Evolutionary conservation across 2,113 vertebrate species (phyloP), one percentile per base, ranked within the genome.

Genomic region (Ariopsis seemanni): DNA sequence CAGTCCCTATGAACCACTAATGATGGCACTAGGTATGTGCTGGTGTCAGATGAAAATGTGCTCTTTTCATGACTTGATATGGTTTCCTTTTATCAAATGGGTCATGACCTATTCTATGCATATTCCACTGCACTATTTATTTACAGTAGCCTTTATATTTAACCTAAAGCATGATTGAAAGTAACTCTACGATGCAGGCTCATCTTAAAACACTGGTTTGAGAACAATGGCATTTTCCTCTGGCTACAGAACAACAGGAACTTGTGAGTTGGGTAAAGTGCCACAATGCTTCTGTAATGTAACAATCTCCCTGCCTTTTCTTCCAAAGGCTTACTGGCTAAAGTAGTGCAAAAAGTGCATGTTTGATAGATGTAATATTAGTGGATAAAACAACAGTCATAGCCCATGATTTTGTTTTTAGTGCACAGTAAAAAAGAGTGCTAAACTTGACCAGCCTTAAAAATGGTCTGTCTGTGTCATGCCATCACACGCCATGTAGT

Each of bases 1-100:
- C 84, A 84, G 89, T 90, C 10, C 92, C 55, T 74, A 88, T 87
- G 74, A 69, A 83, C 89, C 87, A 84, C 84, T 92, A 90, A 93
- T 42, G 42, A 42, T 42, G 42, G 42, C 42, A 42, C 48, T 48
- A 22, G 89, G 91, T 88, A 72, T 85, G 89, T 20, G 34, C 86
- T 91, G 90, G 18, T 55, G 34, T 89, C 83, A 87, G 20, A 62
- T n/a, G 34, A 30, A 86, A 52, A 67, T 7, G 6, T 20, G 17
- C 18, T 20, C 58, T 60, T 7, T 60, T 60, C 58, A 60, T 60
- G 58, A 60, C 57, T 18, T 58, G 18, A 58, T 60, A 60, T 60
- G 58, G 58, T 17, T 60, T 60, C 58, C 58, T 18, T 60, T 60
- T 60, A 42, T 60, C 58, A 60, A 60, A 60, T 60, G 18, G 18